These are phyloP conservation scores for Macropus fuliginosus DNA, from an alignment of 2,797 vertebrate species.

Conservation along the genomic window DNA sequence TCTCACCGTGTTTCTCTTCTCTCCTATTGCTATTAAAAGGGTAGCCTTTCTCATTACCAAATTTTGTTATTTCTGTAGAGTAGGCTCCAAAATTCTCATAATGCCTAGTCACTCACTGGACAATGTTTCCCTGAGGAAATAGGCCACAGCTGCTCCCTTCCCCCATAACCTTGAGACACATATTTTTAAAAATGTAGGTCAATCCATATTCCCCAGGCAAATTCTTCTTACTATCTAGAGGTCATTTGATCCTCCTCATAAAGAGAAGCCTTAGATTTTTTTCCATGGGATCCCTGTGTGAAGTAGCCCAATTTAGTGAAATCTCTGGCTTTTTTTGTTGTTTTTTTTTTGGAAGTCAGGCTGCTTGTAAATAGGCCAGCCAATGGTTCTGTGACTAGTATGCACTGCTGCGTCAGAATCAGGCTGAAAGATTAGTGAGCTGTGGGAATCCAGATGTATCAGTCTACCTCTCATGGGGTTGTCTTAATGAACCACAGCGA, in stretches of 20 bases:
- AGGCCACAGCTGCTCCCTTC: not conserved
- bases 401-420: not conserved
- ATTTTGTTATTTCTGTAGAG: not conserved
- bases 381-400: not conserved
- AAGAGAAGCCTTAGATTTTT: constrained; percentile 15
- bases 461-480: not conserved
- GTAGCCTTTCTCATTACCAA: too few relatives aligned
- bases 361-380: constrained; percentile 15
- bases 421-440: not conserved
- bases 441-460: constrained; percentile 25
- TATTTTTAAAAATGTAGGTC: constrained; percentile 11
- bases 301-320: constrained; percentile 2
- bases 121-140: not conserved
- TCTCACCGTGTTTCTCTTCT: too few relatives aligned
- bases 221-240: not conserved
- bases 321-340: not conserved
- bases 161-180: not conserved
- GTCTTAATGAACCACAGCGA: constrained; percentile 33
- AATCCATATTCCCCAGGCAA: not conserved
- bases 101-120: not conserved
- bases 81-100: not conserved
- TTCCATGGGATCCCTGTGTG: not conserved
- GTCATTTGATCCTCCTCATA: not conserved
- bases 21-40: too few relatives aligned
- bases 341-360: constrained; percentile 14